Evolutionary conservation across 2,888 invertebrate species (phyloP).

Genomic region (Bellardia pandia): DNA sequence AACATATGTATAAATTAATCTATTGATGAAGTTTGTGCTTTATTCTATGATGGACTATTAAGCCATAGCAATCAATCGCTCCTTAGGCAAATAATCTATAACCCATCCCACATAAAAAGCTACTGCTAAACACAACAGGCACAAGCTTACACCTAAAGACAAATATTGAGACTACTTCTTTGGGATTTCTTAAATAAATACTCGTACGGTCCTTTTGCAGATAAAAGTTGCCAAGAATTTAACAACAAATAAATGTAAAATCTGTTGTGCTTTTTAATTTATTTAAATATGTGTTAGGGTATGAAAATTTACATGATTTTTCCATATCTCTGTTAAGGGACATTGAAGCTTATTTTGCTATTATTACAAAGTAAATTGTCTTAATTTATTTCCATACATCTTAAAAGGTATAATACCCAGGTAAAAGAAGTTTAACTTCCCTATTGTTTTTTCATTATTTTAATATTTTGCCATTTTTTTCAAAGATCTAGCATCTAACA

Average conservation of each 20-base stretch:
- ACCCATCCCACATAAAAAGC: not conserved
- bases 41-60: conserved; percentile 46
- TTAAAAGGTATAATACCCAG: not conserved
- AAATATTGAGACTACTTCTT: not conserved
- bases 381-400: conserved; percentile 16
- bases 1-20: conserved; percentile 21
- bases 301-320: conserved; percentile 48
- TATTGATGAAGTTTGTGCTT: conserved; percentile 18
- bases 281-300: not conserved
- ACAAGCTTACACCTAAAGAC: not conserved
- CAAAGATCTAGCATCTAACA: not conserved
- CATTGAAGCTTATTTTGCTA: conserved; percentile 34
- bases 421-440: not conserved
- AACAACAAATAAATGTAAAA: not conserved
- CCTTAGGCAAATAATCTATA: conserved; percentile 19
- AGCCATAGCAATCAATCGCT: conserved; percentile 58
- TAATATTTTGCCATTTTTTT: not conserved
- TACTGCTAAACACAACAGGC: not conserved
- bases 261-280: not conserved
- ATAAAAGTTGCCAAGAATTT: not conserved
- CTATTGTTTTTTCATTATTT: not conserved
- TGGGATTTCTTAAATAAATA: not conserved
- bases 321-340: conserved; percentile 23
- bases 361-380: conserved; percentile 15
- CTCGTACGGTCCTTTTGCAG: not conserved